Base-by-base conservation (phyloP, 2,888 invertebrate species). In the Cabera pusaria region DNA sequence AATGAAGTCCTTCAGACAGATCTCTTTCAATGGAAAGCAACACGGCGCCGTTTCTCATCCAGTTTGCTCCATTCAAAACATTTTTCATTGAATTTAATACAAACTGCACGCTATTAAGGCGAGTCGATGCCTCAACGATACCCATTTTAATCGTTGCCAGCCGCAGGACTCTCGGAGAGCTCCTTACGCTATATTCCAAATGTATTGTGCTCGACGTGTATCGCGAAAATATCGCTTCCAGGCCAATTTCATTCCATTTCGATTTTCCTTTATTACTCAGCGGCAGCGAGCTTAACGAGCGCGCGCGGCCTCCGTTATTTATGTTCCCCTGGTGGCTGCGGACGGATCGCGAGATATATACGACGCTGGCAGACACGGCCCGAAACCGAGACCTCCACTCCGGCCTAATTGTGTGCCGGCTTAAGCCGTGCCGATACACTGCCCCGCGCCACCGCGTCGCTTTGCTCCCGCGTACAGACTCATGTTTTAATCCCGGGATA, bases 211-310 rank as follows among this genome's bases (percentile, higher is more conserved):
- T 74, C 68, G 60, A 68, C 72, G 71, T 83, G 77, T 86, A 80
- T 84, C 79, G 77, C 69, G 73, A 80, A 82, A 83, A 80, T 85
- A 85, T 86, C 79, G 81, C 78, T 76, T 82, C 78, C 77, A 82
- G 76, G 74, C 86, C 87, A 86, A 86, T 87, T 87, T 87, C 83
- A 86, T 87, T 87, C 81, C 85, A 84, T 87, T 88, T 87, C 87
- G 87, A 87, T 88, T 87, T 87, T 86, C 87, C 85, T 87, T 87
- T 88, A 88, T 87, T 87, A 87, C 88, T 85, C 79, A 80, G 79
- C 76, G 82, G 79, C 80, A 78, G 78, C 79, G 75, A 78, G 84
- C 87, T 86, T 88, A 87, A 87, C 87, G 86, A 87, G 85, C 83
- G 81, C 72, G 74, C 77, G 73, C 74, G 78, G 81, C 73, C 75